These are phyloP conservation scores for Tetragonula clypearis DNA, from an alignment of 1,140 invertebrate species.

Conservation along the genomic window DNA sequence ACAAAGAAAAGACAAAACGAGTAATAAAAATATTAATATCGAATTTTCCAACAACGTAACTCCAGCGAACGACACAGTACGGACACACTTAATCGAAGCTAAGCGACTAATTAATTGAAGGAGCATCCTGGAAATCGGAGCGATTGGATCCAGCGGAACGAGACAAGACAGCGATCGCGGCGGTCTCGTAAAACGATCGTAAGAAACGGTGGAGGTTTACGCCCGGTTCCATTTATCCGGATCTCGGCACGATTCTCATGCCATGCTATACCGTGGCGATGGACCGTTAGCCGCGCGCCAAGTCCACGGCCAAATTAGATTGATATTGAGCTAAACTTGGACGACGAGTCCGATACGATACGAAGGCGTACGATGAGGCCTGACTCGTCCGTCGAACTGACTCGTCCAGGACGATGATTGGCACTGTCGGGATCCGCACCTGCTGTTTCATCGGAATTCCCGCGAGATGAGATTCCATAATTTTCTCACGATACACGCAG, in stretches of 20 bases:
- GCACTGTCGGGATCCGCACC: conserved; percentile 60
- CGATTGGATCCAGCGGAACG: not conserved
- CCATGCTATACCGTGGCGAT: conserved; percentile 23
- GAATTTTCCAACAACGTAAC: no score
- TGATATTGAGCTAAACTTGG: conserved; percentile 65
- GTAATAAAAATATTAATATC: no score
- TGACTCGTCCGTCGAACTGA: conserved; percentile 10
- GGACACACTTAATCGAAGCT: not conserved
- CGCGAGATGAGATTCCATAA: conserved; percentile 60
- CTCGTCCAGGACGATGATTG: conserved; percentile 44
- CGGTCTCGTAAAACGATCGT: conserved; percentile 52
- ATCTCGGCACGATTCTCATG: conserved; percentile 64
- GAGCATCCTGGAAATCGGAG: conserved; percentile 1
- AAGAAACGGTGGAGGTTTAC: conserved; percentile 45
- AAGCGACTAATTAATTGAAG: conserved; percentile 41
- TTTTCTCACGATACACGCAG: conserved; percentile 65
- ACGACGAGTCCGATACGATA: conserved; percentile 30
- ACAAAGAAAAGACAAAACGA: no score
- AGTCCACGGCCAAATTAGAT: conserved; percentile 61
- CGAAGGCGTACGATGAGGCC: conserved; percentile 3
- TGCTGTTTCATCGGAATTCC: conserved; percentile 63
- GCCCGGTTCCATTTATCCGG: conserved; percentile 48
- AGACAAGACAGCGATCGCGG: conserved; percentile 1
- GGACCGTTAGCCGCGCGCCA: conserved; percentile 59
- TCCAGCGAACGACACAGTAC: no score